Evolutionary conservation across 2,888 invertebrate genomes (phyloP).

Genomic region (Meloe dianella): DNA sequence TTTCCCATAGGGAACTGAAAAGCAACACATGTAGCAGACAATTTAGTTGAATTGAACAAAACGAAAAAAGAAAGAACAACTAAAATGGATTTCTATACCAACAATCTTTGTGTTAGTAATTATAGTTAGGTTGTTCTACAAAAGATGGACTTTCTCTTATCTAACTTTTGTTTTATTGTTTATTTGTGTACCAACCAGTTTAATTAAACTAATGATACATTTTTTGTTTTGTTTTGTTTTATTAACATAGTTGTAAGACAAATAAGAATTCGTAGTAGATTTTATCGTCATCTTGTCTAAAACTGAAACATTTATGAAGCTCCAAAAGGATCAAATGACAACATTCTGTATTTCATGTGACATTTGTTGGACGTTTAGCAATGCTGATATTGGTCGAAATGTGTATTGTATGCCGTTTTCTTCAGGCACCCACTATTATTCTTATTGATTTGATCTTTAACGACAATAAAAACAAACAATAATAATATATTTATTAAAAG

Average conservation of each 20-base stretch:
- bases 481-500: too few species aligned
- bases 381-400: not conserved
- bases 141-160: not conserved
- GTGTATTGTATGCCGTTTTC: not conserved
- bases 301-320: slow-evolving; percentile 8
- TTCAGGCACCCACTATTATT: not conserved
- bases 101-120: not conserved
- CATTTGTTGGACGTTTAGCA: not conserved
- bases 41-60: slow-evolving; percentile 8
- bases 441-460: not conserved
- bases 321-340: not conserved
- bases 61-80: not conserved
- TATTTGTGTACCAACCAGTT: not conserved
- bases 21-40: not conserved
- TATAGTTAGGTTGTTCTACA: not conserved
- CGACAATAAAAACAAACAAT: too few species aligned
- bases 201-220: not conserved
- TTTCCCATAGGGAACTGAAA: not conserved
- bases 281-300: not conserved
- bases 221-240: not conserved
- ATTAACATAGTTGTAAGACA: not conserved
- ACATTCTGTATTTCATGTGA: slow-evolving; percentile 8
- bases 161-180: not conserved
- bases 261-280: not conserved
- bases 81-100: slow-evolving; percentile 1